These are phyloP conservation scores for Anorthoa munda DNA, from an alignment of 2,888 invertebrate species.

Conservation along the genomic window DNA sequence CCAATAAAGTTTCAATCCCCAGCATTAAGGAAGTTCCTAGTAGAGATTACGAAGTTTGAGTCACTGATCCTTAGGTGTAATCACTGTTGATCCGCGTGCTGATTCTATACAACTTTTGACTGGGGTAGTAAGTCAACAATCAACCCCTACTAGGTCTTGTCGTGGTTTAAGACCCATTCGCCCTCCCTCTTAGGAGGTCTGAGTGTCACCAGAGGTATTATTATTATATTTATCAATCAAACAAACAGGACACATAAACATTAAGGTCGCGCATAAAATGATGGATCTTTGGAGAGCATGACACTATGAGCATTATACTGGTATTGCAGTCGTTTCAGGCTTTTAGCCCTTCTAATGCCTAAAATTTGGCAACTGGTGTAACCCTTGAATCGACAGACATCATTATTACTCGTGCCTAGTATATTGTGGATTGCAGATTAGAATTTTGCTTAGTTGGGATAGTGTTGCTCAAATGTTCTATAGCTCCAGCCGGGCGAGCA, in stretches of 20 bases:
- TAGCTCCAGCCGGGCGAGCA: too few relatives aligned
- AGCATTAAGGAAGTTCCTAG: constrained; percentile 15
- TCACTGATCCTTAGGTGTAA: constrained; percentile 13
- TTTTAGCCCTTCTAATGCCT: not conserved
- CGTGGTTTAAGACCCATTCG: not conserved
- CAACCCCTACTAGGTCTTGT: not conserved
- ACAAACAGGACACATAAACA: not conserved
- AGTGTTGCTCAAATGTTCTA: not conserved
- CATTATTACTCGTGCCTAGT: too few relatives aligned
- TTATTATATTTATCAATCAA: not conserved
- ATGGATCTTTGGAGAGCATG: not conserved
- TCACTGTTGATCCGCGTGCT: constrained; percentile 10
- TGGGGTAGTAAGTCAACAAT: not conserved
- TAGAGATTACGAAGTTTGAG: constrained; percentile 34
- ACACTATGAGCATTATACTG: not conserved
- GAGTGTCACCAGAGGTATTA: not conserved
- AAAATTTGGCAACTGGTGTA: not conserved
- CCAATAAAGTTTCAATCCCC: constrained; percentile 33
- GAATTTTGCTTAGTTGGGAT: not conserved
- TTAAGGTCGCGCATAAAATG: not conserved
- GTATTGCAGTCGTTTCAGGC: not conserved
- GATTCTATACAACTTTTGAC: constrained; percentile 23
- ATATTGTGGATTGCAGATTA: too few relatives aligned
- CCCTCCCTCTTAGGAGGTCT: not conserved
- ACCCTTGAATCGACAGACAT: too few relatives aligned